Conservation (phyloP, 1,140 invertebrate species). For the Octopus sinensis region DNA sequence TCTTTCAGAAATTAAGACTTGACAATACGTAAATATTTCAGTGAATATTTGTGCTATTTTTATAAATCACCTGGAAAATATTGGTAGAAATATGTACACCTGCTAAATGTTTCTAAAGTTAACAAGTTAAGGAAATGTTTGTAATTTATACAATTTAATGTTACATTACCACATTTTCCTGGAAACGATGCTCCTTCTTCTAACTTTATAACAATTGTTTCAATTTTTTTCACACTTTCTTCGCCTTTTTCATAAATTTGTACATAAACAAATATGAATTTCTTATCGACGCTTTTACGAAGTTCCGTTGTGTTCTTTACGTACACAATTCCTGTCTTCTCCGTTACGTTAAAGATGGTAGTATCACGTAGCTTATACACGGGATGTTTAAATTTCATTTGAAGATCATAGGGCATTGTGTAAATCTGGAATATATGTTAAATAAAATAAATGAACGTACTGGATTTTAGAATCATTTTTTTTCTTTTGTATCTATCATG, state of each 20-base stretch:
- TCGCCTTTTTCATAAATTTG: not conserved
- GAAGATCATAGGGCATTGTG: not conserved
- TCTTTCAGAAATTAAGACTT: not conserved
- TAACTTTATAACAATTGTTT: not conserved
- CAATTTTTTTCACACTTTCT: not conserved
- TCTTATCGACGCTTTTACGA: not conserved
- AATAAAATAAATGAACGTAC: not conserved
- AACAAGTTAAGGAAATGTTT: not conserved
- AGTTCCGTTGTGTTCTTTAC: not conserved
- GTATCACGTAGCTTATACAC: not conserved
- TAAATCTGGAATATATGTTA: not conserved
- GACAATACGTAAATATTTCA: not conserved
- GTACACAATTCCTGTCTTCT: not conserved
- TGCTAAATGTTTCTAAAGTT: not conserved
- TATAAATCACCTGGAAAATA: not conserved
- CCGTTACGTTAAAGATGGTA: not conserved
- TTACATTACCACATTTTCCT: conserved; percentile 3
- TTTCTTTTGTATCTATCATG: not conserved
- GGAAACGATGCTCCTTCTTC: not conserved
- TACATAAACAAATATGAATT: not conserved
- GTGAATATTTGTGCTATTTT: not conserved
- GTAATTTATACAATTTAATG: not conserved
- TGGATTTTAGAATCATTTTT: not conserved
- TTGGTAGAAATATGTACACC: not conserved
- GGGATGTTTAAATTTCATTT: not conserved